Evolutionary conservation across 2,113 vertebrate genomes (phyloP).

Genomic region (Plecotus auritus): DNA sequence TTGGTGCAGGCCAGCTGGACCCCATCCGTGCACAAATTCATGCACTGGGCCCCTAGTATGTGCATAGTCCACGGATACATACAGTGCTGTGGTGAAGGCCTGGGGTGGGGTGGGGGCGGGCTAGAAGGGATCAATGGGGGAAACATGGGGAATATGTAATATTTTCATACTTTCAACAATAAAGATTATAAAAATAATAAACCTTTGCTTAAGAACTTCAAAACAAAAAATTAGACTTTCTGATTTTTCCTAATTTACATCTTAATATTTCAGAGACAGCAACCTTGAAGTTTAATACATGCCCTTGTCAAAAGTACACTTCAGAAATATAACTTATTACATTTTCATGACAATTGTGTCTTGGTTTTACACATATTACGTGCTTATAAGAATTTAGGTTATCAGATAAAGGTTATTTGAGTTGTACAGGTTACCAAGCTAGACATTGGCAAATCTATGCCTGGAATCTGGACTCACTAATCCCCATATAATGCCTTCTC

Average conservation of each 20-base stretch:
- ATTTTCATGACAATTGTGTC: not conserved
- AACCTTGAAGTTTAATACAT: not conserved
- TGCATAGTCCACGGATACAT: no score
- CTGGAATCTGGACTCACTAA: not conserved
- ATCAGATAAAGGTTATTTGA: not conserved
- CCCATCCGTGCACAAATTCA: no score
- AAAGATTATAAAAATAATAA: not conserved
- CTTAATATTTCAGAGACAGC: slow-evolving; percentile 34
- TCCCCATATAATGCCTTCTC: not conserved
- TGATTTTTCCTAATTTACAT: not conserved
- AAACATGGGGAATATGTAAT: no score
- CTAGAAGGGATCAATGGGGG: no score
- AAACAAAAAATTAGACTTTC: not conserved
- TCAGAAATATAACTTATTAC: slow-evolving; percentile 23
- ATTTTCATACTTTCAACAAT: no score
- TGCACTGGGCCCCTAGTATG: no score
- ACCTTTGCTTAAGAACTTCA: not conserved
- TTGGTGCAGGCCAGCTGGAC: no score
- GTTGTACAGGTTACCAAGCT: not conserved
- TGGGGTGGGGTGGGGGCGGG: no score
- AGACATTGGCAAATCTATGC: not conserved
- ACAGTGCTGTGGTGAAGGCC: no score
- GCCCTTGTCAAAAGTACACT: not conserved
- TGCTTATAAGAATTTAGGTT: not conserved
- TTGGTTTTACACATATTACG: not conserved